A percentile compares a stretch with the other conserved stretches of the same genome.
These are phyloP conservation scores for Actinia equina DNA, from an alignment of 64 coral and sea anemone genomes.

Conservation along the genomic window DNA sequence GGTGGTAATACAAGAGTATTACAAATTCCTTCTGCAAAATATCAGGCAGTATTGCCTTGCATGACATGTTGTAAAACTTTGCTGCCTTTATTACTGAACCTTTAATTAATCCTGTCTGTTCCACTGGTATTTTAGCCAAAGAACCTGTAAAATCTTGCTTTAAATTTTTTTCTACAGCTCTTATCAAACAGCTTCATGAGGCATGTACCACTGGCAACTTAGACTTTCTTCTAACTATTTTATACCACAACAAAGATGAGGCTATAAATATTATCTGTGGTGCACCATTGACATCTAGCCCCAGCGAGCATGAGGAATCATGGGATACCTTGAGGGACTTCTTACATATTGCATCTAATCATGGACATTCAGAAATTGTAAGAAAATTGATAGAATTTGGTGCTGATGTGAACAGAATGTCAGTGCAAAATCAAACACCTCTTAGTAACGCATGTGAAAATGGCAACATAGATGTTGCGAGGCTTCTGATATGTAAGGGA, in stretches of 20 bases:
- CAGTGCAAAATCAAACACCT: slow-evolving; percentile 48
- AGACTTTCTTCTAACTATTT: slow-evolving; percentile 61
- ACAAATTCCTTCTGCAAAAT: too few species aligned
- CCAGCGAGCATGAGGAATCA: background rate
- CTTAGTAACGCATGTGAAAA: slow-evolving; percentile 72
- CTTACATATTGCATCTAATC: slow-evolving; percentile 62
- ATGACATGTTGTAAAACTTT: too few species aligned
- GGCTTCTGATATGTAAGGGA: slow-evolving; percentile 50
- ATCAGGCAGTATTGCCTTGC: too few species aligned
- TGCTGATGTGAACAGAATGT: slow-evolving; percentile 70
- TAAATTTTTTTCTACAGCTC: slow-evolving; percentile 46
- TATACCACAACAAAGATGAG: slow-evolving; percentile 62
- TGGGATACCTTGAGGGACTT: slow-evolving; percentile 20
- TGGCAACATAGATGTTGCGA: slow-evolving; percentile 66
- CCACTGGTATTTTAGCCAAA: too few species aligned
- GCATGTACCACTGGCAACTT: slow-evolving; percentile 83
- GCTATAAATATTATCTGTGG: slow-evolving; percentile 44
- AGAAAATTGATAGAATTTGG: slow-evolving; percentile 66
- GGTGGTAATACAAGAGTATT: too few species aligned
- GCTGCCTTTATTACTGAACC: too few species aligned
- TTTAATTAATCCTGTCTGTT: too few species aligned
- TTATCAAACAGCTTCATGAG: slow-evolving; percentile 56
- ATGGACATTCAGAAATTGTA: slow-evolving; percentile 78
- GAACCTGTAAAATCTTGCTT: background rate
- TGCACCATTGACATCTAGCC: background rate